These are phyloP conservation scores for Druceiella hillmani DNA, from an alignment of 2,888 invertebrate genomes.

Conservation along the genomic window DNA sequence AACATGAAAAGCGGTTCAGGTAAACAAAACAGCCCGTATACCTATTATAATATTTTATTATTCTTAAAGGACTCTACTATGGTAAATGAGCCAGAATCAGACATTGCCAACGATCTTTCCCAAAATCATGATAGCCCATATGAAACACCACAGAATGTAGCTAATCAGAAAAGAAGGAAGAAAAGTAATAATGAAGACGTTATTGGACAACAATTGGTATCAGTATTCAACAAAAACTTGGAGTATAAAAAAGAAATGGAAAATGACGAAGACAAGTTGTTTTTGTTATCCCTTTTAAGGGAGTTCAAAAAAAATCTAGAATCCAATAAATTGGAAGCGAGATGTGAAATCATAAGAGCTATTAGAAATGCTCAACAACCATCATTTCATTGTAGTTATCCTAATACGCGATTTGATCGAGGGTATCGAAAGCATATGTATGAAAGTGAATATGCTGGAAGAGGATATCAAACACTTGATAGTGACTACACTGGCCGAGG, in stretches of 20 bases:
- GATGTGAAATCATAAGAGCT: constrained; percentile 1
- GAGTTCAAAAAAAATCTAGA: too few relatives aligned
- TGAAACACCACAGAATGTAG: constrained; percentile 11
- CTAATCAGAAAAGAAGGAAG: constrained; percentile 9
- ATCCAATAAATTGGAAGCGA: too few relatives aligned
- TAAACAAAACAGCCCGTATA: constrained; percentile 9
- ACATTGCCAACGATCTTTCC: constrained; percentile 8
- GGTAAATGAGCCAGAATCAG: constrained; percentile 8
- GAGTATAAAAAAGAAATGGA: too few relatives aligned
- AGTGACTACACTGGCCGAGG: constrained; percentile 3
- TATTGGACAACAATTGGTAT: constrained; percentile 7
- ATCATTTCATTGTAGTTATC: constrained; percentile 11
- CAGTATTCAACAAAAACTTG: too few relatives aligned
- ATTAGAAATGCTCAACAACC: constrained; percentile 6
- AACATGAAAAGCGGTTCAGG: constrained; percentile 9
- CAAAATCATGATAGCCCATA: constrained; percentile 10
- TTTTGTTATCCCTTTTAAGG: too few relatives aligned
- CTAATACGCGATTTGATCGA: constrained; percentile 12
- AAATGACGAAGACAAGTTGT: too few relatives aligned
- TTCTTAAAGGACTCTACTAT: constrained; percentile 8
- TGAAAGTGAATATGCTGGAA: constrained; percentile 10
- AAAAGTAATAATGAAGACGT: constrained; percentile 10
- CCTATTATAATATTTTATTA: constrained; percentile 9
- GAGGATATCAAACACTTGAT: constrained; percentile 5
- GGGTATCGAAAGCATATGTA: constrained; percentile 10